phyloP scores from a whole-genome alignment of 92 coral and sea anemone species.

The Umimayanthus kanabou region DNA sequence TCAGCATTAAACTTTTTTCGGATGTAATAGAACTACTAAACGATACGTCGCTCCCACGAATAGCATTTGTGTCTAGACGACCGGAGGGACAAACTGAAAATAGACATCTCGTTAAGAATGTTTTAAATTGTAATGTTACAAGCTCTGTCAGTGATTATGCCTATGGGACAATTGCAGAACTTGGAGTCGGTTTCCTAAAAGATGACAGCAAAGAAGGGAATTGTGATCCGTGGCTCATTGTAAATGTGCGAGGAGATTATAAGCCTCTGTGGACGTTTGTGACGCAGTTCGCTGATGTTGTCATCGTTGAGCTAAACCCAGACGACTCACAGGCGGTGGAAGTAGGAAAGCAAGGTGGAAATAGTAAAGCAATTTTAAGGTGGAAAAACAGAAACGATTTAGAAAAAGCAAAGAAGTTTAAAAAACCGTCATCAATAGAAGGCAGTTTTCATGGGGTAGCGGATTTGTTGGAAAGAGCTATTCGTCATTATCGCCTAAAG shows the following conservation, averaged over 20 bases:
- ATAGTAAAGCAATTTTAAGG: neutral
- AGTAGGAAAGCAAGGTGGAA: neutral
- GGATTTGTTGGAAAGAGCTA: neutral
- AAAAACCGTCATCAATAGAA: neutral
- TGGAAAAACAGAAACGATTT: neutral
- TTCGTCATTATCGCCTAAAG: neutral
- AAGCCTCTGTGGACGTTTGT: neutral
- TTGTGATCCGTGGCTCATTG: neutral
- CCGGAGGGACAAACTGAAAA: slow-evolving; percentile 13
- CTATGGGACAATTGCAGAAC: slow-evolving; percentile 12
- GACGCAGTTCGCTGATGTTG: slow-evolving; percentile 5
- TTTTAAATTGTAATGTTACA: neutral
- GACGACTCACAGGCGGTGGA: neutral
- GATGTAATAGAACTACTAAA: neutral
- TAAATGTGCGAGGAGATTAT: slow-evolving; percentile 17
- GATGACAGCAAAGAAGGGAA: neutral
- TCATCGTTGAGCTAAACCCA: slow-evolving; percentile 16
- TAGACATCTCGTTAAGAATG: neutral
- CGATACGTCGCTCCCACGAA: neutral
- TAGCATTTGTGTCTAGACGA: slow-evolving; percentile 1
- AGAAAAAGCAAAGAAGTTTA: neutral
- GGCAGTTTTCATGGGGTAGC: slow-evolving; percentile 23
- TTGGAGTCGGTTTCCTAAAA: slow-evolving; percentile 16
- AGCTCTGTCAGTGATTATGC: neutral
- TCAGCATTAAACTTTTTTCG: neutral